Evolutionary conservation across 2,113 vertebrate species (phyloP).

Genomic region (Clarias macrocephalus): DNA sequence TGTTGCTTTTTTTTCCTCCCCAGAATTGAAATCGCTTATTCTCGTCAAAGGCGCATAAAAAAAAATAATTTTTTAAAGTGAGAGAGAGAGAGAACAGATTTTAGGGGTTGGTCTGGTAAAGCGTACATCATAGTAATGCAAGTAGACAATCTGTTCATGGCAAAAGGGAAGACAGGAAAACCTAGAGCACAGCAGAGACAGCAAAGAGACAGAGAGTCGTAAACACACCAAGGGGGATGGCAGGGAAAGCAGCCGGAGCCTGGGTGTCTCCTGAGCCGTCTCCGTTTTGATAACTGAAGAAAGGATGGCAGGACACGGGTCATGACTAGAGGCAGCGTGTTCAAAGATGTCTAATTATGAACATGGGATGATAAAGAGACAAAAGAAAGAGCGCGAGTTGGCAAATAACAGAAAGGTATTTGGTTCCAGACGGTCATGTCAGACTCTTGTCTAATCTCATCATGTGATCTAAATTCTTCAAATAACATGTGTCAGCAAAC

Average conservation of each 20-base stretch:
- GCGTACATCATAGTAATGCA: neutral
- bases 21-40: neutral
- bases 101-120: slow-evolving; percentile 28
- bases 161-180: slow-evolving; percentile 28
- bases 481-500: neutral
- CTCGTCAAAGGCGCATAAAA: neutral
- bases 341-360: neutral
- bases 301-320: slow-evolving; percentile 6
- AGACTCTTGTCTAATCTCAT: neutral
- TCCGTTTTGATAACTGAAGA: slow-evolving; percentile 14
- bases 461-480: slow-evolving; percentile 13
- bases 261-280: slow-evolving; percentile 46
- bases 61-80: no score
- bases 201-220: neutral
- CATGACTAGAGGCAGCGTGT: neutral
- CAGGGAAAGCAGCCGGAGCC: slow-evolving; percentile 32
- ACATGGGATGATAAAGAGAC: neutral
- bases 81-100: neutral
- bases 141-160: slow-evolving; percentile 19
- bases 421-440: neutral
- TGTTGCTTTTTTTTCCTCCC: neutral
- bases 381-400: neutral
- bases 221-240: slow-evolving; percentile 28
- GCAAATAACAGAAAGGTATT: neutral
- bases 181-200: neutral